These are phyloP conservation scores for Chrysogorgia sp. DNA, from an alignment of 92 coral and sea anemone genomes.

Conservation along the genomic window DNA sequence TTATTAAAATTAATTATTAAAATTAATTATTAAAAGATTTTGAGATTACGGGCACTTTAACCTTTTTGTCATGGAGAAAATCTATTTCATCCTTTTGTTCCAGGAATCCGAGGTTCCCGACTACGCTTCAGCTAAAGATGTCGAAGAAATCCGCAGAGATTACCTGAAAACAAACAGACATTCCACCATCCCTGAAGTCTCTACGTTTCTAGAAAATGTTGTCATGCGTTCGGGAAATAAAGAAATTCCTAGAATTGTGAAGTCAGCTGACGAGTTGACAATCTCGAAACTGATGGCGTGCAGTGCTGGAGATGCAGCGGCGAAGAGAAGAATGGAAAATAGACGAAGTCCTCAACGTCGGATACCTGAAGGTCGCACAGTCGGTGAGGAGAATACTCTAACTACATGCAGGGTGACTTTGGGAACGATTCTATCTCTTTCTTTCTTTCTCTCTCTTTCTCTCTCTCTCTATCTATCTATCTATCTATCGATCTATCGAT, in stretches of 20 bases:
- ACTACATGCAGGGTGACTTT: background rate
- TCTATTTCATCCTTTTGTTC: background rate
- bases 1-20: background rate
- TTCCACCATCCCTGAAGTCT: slow-evolving; percentile 41
- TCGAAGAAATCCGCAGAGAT: slow-evolving; percentile 34
- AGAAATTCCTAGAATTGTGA: slow-evolving; percentile 21
- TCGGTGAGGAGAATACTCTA: background rate
- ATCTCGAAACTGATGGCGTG: slow-evolving; percentile 25
- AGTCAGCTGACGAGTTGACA: slow-evolving; percentile 31
- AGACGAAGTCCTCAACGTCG: slow-evolving; percentile 31
- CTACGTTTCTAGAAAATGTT: slow-evolving; percentile 18
- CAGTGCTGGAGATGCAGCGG: slow-evolving; percentile 9
- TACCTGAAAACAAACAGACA: slow-evolving; percentile 45
- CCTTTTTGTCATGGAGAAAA: no score
- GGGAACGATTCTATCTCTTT: background rate
- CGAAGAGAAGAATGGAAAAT: slow-evolving; percentile 19
- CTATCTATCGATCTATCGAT: no score
- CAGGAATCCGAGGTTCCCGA: slow-evolving; percentile 46
- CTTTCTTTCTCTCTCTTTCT: background rate
- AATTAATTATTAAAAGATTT: background rate
- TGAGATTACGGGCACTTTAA: background rate
- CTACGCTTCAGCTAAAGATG: slow-evolving; percentile 32
- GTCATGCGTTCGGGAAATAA: slow-evolving; percentile 24
- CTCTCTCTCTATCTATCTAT: background rate
- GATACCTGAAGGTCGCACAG: background rate